phyloP scores from a whole-genome alignment of 2,113 vertebrate genomes.

The Pangasianodon gigas region DNA sequence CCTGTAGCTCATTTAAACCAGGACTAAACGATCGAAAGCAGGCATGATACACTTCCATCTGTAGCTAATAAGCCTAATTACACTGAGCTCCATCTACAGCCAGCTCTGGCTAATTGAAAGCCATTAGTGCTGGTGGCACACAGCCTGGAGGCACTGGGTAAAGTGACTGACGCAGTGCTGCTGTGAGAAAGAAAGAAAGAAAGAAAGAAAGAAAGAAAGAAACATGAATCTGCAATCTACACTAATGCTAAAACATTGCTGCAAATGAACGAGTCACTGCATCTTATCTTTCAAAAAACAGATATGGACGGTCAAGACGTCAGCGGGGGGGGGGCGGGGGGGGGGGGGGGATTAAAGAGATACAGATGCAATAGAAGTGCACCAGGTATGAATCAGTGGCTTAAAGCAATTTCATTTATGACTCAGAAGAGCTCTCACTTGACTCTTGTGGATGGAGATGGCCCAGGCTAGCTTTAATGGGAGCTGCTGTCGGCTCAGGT shows the following conservation, averaged over 20 bases:
- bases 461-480: slow-evolving; percentile 96
- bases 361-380: neutral
- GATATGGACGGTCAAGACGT: neutral
- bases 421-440: slow-evolving; percentile 70
- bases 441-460: slow-evolving; percentile 98
- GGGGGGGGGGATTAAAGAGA: too few relatives aligned
- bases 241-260: neutral
- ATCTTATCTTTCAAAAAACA: neutral
- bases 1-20: neutral
- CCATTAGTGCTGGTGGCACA: slow-evolving; percentile 16
- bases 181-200: neutral
- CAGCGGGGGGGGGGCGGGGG: neutral
- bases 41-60: neutral
- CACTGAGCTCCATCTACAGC: neutral
- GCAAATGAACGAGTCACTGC: too few relatives aligned
- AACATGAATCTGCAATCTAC: neutral
- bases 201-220: neutral
- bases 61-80: slow-evolving; percentile 20
- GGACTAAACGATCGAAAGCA: neutral
- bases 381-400: neutral
- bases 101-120: slow-evolving; percentile 25
- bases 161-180: neutral
- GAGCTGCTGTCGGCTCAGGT: slow-evolving; percentile 87
- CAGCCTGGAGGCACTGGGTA: neutral
- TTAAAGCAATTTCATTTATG: neutral